Base-by-base conservation (phyloP, 2,113 vertebrate species). In the Mugil cephalus region DNA sequence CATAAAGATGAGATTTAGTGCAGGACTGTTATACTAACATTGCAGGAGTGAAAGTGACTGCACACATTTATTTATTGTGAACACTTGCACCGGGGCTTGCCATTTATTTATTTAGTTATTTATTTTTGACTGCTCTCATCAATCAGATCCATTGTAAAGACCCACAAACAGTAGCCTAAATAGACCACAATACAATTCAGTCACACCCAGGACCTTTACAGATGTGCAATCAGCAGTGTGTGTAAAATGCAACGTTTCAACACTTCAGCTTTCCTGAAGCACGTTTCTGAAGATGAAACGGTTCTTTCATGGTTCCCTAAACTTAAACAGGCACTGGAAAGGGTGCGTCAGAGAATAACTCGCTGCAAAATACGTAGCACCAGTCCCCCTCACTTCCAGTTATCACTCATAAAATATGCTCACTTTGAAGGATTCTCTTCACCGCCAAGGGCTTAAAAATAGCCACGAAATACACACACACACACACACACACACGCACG, bases 401-500 rank as follows among this genome's bases (percentile, higher is more conserved):
- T n/a, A n/a, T 60, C 52, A 43, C 34, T 18, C 19, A 14, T 62
- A 21, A 67, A 69, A 54, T 50, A 8, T n/a, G 14, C 2, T 53
- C 21, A 34, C 14, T 69, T 13, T 45, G 14, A 21, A 30, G 19
- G 12, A 70, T 50, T 53, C 21, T 19, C 0, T 12, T 42, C 21
- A 47, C 24, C 24, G 24, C 5, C 24, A 30, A 30, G 24, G 5
- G 0, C 14, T 34, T 70, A 3, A 21, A 46, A 54, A 65, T 17
- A 55, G 14, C 58, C 38, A 17, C 46, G 53, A 38, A n/a, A n/a
- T n/a, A n/a, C n/a, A n/a, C n/a, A n/a, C n/a, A n/a, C 14, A 55
- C 21, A 70, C 53, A 74, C 21, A 71, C 42, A 39, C 10, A 65
- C 30, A 56, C 51, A 51, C 42, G 75, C 19, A 69, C 45, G 68